A percentile compares a stretch with the other conserved stretches of the same genome.
Evolutionary conservation across 2,797 vertebrate genomes (phyloP).

Genomic region (Pempheris klunzingeri): DNA sequence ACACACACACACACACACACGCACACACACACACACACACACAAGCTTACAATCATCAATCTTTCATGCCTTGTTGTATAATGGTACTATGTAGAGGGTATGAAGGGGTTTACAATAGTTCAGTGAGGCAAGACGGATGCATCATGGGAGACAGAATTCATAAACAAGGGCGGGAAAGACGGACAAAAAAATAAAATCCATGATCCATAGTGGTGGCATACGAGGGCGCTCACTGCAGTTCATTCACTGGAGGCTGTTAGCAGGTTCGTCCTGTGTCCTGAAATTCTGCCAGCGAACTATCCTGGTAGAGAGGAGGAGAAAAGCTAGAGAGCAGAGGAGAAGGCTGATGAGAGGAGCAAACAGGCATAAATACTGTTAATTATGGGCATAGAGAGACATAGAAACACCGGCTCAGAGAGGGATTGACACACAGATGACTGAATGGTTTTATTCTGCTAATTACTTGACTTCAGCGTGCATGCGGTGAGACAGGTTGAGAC

Average conservation of each 20-base stretch:
- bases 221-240: slow-evolving; percentile 10
- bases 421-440: background rate
- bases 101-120: background rate
- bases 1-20: slow-evolving; percentile 7
- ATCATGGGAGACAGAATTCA: background rate
- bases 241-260: slow-evolving; percentile 29
- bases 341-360: slow-evolving; percentile 40
- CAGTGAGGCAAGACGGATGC: background rate
- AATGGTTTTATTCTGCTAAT: slow-evolving; percentile 23
- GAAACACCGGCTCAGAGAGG: background rate
- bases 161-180: background rate
- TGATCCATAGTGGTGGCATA: background rate
- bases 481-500: slow-evolving; percentile 12
- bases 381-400: slow-evolving; percentile 19
- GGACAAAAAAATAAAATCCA: slow-evolving; percentile 1
- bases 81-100: background rate
- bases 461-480: slow-evolving; percentile 13
- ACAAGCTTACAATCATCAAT: slow-evolving; percentile 8
- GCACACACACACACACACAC: slow-evolving; percentile 11
- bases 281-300: slow-evolving; percentile 49
- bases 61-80: slow-evolving; percentile 26
- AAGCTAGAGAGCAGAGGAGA: slow-evolving; percentile 21
- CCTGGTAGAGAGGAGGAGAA: slow-evolving; percentile 18
- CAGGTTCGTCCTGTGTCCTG: slow-evolving; percentile 45
- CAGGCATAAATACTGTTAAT: slow-evolving; percentile 34